These are phyloP conservation scores for Cebidichthys violaceus DNA, from an alignment of 2,113 vertebrate genomes.

Conservation along the genomic window DNA sequence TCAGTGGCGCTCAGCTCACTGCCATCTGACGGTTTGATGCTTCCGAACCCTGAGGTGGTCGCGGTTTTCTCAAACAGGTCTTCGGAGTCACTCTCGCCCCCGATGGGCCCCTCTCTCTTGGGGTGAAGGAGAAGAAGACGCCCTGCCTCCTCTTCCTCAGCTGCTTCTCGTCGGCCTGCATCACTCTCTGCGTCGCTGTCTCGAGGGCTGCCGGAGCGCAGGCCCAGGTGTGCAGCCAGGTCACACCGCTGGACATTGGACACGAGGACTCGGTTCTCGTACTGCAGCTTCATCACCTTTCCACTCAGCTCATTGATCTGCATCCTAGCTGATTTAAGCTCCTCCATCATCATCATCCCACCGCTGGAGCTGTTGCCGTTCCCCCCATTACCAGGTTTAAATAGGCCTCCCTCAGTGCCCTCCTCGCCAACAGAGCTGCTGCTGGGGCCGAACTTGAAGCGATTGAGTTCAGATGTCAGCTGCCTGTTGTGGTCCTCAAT, in stretches of 20 bases:
- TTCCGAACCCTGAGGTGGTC: constrained; percentile 89
- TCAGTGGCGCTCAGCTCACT: constrained; percentile 79
- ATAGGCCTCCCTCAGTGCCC: constrained; percentile 55
- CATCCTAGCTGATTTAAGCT: constrained; percentile 90
- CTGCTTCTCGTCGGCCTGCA: constrained; percentile 85
- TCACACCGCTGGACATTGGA: constrained; percentile 94
- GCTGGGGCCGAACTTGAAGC: constrained; percentile 91
- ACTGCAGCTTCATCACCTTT: constrained; percentile 96
- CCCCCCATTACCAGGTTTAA: constrained; percentile 62
- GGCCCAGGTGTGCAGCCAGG: constrained; percentile 89
- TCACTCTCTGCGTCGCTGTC: constrained; percentile 92
- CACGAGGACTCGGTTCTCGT: constrained; percentile 94
- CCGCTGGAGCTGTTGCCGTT: constrained; percentile 59
- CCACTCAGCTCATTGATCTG: constrained; percentile 95
- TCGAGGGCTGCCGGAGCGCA: constrained; percentile 87
- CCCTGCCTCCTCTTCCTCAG: constrained; percentile 88
- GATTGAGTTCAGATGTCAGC: constrained; percentile 92
- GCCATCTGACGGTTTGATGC: constrained; percentile 87
- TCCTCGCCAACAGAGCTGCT: constrained; percentile 79
- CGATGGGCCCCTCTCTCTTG: constrained; percentile 93
- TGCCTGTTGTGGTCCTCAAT: constrained; percentile 97
- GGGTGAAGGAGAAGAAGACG: constrained; percentile 86
- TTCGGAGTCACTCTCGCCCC: constrained; percentile 96
- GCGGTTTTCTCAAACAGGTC: constrained; percentile 91
- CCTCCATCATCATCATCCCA: constrained; percentile 88